Base-by-base conservation (phyloP, 2,797 vertebrate genomes). In the Melanotaenia pygmaea region DNA sequence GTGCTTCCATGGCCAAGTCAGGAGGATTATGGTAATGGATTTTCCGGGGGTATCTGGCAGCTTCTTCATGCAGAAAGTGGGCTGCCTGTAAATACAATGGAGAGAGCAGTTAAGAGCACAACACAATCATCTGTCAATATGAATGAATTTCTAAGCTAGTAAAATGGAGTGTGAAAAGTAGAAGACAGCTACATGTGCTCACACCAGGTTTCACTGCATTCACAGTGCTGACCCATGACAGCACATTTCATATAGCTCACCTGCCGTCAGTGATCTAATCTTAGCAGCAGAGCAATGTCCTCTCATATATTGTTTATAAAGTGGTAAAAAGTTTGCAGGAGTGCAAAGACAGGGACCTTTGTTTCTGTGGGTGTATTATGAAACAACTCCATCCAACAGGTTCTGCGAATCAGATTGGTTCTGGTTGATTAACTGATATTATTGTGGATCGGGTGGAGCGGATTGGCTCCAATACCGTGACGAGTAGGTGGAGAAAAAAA, bases 21-120 rank as follows among this genome's bases (percentile, higher is more conserved):
- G 98, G 98, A 4, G 98, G 98, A 77, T 98, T 99, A 86, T 99
- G 98, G 91, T 99, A 99, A 89, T 99, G 98, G 84, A 99, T 99
- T 94, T 99, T 99, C 74, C 97, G 96, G 0, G 98, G 98, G 28
- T 99, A 99, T 24, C 96, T 94, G 72, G 98, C 98, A 1, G 98
- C 98, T 90, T 99, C 98, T 86, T 99, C 98, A 0, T 99, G 97
- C 65, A 99, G 85, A 90, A 96, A 98, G 74, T 98, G 90, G 18
- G 95, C 96, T 0, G 98, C 97, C 94, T 96, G 76, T 20, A 79
- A 70, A 79, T 32, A 70, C 13, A 83, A 26, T 45, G 69, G 5
- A 81, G 53, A 35, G 74, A n/a, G 78, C 51, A 59, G 9, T 81
- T 32, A 87, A 37, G 11, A 59, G 57, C 5, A 20, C 20, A 24